Conservation (phyloP, 2,113 vertebrate genomes). For the Pogonocichla stellata region DNA sequence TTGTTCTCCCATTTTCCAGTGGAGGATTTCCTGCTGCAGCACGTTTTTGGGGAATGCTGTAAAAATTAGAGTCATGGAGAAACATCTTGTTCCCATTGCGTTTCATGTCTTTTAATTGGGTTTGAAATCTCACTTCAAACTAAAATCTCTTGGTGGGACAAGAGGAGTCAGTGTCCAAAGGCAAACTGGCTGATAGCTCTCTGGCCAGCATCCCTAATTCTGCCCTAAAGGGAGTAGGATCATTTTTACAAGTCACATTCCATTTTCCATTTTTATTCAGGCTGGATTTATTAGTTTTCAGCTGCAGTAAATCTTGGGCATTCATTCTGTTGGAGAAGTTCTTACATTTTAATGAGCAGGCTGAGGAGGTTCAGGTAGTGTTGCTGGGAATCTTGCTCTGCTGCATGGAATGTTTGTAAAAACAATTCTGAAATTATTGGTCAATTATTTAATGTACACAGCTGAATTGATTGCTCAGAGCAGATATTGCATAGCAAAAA, state of each 20-base stretch:
- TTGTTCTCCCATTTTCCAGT: background rate
- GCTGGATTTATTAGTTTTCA: background rate
- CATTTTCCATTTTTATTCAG: background rate
- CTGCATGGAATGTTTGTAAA: background rate
- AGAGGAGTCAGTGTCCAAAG: background rate
- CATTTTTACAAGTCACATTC: background rate
- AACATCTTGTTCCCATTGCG: background rate
- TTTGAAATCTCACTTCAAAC: background rate
- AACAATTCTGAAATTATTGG: background rate
- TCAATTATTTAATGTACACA: conserved; percentile 12
- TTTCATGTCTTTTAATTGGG: background rate
- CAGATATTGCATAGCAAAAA: background rate
- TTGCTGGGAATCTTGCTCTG: background rate
- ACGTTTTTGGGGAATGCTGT: background rate
- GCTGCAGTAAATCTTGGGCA: background rate
- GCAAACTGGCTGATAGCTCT: background rate
- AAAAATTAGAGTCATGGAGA: background rate
- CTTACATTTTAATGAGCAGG: background rate
- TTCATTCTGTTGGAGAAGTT: background rate
- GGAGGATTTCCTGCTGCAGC: background rate
- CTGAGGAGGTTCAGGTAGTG: background rate
- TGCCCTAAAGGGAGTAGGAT: background rate
- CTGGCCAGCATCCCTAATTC: background rate
- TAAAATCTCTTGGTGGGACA: background rate
- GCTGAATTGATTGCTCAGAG: conserved; percentile 27